Evolutionary conservation across 2,888 invertebrate genomes (phyloP), one percentile per base, ranked within the genome.

Genomic region (Ceratothoa steindachneri): DNA sequence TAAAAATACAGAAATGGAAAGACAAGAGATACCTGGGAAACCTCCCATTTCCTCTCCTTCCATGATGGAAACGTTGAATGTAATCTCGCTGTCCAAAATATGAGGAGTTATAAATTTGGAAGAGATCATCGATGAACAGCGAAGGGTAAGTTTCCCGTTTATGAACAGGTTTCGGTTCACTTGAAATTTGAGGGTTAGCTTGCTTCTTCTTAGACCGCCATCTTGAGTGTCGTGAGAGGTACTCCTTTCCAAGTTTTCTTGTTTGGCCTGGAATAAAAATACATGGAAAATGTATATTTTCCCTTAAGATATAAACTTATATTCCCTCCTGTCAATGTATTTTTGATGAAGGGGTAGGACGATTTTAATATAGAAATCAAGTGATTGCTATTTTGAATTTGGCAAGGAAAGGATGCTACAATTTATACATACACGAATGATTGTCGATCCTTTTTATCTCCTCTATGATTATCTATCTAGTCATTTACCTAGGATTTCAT

Each of bases 31-130:
- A 75, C 75, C 75, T 15, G 75, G 52, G 27, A 69, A 41, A 3
- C 72, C 74, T 3, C 71, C 55, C 28, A 71, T 71, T 22, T 71
- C 74, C 12, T 67, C 9, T 5, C 72, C 69, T 29, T 55, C 68
- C 75, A 75, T 65, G 5, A 72, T 51, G 24, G 72, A 67, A 2
- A 72, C 69, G 29, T 69, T 69, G 66, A 72, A 75, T 29, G 75
- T 75, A 22, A 75, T 71, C 28, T 66, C 28, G 1, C 60, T 72
- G 27, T 69, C 68, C 27, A 72, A 68, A 41, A 53, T 69, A 55
- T 72, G 75, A 0, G 71, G 67, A 71, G 67, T 68, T n/a, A 30
- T n/a, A 52, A 68, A 69, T 15, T 67, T 27, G 24, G 65, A 31
- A 51, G 68, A 53, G 68, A 75, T 72, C 30, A 28, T 22, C 30